phyloP scores from a whole-genome alignment of 1,140 invertebrate genomes.

The Onthophagus taurus region DNA sequence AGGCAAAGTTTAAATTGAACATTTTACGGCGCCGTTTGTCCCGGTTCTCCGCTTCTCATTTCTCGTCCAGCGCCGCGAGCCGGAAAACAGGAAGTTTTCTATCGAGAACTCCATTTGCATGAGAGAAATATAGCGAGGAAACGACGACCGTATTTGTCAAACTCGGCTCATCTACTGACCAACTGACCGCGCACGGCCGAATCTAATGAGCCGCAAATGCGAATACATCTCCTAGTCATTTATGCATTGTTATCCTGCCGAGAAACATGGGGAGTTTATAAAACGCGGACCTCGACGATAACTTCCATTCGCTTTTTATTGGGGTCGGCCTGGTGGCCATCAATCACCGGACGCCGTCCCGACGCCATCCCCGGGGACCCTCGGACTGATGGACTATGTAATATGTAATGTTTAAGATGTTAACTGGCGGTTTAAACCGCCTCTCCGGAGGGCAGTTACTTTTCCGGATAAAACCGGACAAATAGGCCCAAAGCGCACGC shows the following conservation, averaged over 20 bases:
- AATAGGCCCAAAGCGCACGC: constrained; percentile 12
- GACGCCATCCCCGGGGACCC: constrained; percentile 18
- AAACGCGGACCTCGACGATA: constrained; percentile 29
- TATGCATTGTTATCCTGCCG: constrained; percentile 31
- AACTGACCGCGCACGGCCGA: constrained; percentile 31
- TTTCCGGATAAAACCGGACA: constrained; percentile 19
- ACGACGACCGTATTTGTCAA: too few relatives aligned
- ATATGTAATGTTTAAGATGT: constrained; percentile 38
- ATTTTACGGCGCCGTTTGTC: too few relatives aligned
- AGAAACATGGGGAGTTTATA: constrained; percentile 27
- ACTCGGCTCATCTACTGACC: constrained; percentile 31
- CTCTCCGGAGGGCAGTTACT: constrained; percentile 32
- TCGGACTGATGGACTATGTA: constrained; percentile 35
- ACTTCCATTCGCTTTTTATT: constrained; percentile 30
- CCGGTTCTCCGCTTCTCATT: too few relatives aligned
- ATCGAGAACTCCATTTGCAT: too few relatives aligned
- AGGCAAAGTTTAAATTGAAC: too few relatives aligned
- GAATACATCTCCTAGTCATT: constrained; percentile 34
- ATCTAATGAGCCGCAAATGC: constrained; percentile 33
- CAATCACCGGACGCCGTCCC: constrained; percentile 37
- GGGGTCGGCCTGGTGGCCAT: constrained; percentile 26
- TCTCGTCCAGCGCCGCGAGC: too few relatives aligned
- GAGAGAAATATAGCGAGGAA: too few relatives aligned
- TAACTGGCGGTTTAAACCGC: constrained; percentile 36
- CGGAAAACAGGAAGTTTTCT: too few relatives aligned